These are phyloP conservation scores for Myxocyprinus asiaticus DNA, from an alignment of 2,113 vertebrate species.

Conservation along the genomic window DNA sequence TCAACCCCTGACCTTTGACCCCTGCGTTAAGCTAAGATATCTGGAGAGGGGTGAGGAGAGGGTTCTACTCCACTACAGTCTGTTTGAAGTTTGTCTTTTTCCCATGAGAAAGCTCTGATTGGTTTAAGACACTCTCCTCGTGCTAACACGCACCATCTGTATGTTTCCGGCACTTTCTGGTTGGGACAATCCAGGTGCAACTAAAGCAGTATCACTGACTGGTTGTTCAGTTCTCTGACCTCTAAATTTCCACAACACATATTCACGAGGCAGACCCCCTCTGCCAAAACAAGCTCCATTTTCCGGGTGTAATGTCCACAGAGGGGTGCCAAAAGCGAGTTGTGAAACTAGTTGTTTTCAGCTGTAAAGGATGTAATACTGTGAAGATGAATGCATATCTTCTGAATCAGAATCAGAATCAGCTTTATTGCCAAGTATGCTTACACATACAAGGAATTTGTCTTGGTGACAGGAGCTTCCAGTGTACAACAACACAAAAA, in stretches of 20 bases:
- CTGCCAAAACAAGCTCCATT: slow-evolving; percentile 70
- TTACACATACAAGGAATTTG: no score
- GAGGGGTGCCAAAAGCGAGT: no score
- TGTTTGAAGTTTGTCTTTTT: slow-evolving; percentile 59
- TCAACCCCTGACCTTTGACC: slow-evolving; percentile 55
- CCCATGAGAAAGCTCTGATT: slow-evolving; percentile 78
- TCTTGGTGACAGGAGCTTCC: no score
- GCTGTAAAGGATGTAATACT: no score
- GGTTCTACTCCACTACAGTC: slow-evolving; percentile 38
- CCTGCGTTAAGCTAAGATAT: slow-evolving; percentile 56
- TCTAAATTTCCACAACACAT: slow-evolving; percentile 64
- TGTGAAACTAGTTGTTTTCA: no score
- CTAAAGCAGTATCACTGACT: slow-evolving; percentile 77
- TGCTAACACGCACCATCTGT: slow-evolving; percentile 73
- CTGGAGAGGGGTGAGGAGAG: slow-evolving; percentile 3
- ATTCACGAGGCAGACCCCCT: slow-evolving; percentile 74
- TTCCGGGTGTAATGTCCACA: no score
- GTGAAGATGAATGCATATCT: no score
- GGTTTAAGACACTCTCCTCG: slow-evolving; percentile 64
- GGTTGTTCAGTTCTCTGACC: slow-evolving; percentile 79
- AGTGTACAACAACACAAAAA: no score
- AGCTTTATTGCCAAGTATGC: no score
- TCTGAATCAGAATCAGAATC: no score
- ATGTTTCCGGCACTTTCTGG: slow-evolving; percentile 75
- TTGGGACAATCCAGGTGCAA: slow-evolving; percentile 65